Evolutionary conservation across 2,797 vertebrate genomes (phyloP).

Genomic region (Yasuhikotakia modesta): DNA sequence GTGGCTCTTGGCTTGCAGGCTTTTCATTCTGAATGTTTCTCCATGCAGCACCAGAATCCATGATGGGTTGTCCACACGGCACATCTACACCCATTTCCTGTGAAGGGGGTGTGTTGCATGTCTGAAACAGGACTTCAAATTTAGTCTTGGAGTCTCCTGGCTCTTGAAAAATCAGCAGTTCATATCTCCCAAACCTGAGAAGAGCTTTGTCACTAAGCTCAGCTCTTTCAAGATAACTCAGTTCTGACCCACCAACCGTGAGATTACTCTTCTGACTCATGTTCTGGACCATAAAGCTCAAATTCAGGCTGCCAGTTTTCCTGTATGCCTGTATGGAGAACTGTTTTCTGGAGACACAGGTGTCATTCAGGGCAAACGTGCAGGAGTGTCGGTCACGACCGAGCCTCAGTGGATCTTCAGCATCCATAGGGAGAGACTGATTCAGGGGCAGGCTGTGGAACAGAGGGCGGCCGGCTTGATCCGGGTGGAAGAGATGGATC

Average conservation of each 20-base stretch:
- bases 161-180: conserved; percentile 79
- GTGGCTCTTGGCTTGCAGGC: conserved; percentile 54
- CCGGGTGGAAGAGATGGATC: conserved; percentile 84
- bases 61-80: conserved; percentile 63
- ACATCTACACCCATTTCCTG: conserved; percentile 71
- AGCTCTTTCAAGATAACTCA: conserved; percentile 82
- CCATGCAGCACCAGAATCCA: conserved; percentile 65
- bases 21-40: conserved; percentile 8
- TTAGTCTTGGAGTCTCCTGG: conserved; percentile 79
- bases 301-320: conserved; percentile 64
- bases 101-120: conserved; percentile 74
- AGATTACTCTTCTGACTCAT: conserved; percentile 83
- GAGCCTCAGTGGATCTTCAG: conserved; percentile 78
- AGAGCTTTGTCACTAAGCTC: conserved; percentile 81
- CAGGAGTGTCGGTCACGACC: conserved; percentile 82
- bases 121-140: conserved; percentile 83
- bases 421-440: conserved; percentile 64
- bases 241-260: conserved; percentile 70
- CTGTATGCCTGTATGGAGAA: conserved; percentile 83
- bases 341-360: conserved; percentile 84
- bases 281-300: conserved; percentile 88
- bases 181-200: conserved; percentile 85
- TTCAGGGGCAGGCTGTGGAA: conserved; percentile 75
- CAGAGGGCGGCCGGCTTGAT: conserved; percentile 69
- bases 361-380: conserved; percentile 77